Conservation (phyloP, 2,888 invertebrate species). For the Agrochola lychnidis region DNA sequence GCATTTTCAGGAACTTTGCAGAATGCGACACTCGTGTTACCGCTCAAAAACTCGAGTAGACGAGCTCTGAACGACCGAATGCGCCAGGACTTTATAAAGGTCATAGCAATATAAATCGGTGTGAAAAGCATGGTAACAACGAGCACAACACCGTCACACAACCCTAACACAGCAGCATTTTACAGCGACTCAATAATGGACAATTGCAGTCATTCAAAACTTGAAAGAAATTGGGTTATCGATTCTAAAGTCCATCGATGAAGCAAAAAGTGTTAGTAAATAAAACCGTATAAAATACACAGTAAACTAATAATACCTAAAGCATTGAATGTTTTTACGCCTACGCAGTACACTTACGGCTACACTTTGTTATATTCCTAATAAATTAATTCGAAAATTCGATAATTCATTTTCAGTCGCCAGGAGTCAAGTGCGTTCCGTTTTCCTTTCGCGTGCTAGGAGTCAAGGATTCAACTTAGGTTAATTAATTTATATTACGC, state of each 20-base stretch:
- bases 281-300: slow-evolving; percentile 58
- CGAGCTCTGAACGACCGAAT: slow-evolving; percentile 93
- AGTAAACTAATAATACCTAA: slow-evolving; percentile 51
- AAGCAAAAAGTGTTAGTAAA: slow-evolving; percentile 61
- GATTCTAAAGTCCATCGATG: slow-evolving; percentile 86
- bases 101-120: slow-evolving; percentile 95
- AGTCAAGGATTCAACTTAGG: background rate
- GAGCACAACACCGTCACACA: slow-evolving; percentile 49
- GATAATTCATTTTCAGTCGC: slow-evolving; percentile 65
- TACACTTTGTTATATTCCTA: slow-evolving; percentile 46
- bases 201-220: slow-evolving; percentile 52
- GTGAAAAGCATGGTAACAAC: slow-evolving; percentile 93
- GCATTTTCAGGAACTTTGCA: slow-evolving; percentile 91
- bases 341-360: slow-evolving; percentile 50
- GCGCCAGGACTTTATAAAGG: slow-evolving; percentile 95
- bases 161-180: slow-evolving; percentile 56
- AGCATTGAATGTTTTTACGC: slow-evolving; percentile 46
- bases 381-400: slow-evolving; percentile 64
- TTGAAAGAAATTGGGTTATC: slow-evolving; percentile 80
- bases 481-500: background rate
- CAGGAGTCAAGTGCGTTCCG: slow-evolving; percentile 55
- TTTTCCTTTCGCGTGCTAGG: slow-evolving; percentile 1
- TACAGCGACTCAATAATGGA: slow-evolving; percentile 39
- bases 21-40: slow-evolving; percentile 91
- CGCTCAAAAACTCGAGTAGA: slow-evolving; percentile 91